Evolutionary conservation across 2,113 vertebrate genomes (phyloP).

Genomic region (Ochotona curzoniae): DNA sequence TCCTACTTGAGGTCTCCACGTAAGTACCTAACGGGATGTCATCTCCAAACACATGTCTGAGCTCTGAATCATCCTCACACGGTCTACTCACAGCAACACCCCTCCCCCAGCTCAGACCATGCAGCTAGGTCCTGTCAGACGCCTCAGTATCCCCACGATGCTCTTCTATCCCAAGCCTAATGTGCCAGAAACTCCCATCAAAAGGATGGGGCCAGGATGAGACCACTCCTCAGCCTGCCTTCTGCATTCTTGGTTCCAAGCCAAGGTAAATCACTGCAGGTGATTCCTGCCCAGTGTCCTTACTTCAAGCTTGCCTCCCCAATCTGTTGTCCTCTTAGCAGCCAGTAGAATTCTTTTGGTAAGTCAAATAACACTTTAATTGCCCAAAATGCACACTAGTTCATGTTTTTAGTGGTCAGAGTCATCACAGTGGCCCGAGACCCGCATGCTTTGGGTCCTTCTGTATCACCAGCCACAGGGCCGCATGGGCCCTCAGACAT

Average conservation of each 20-base stretch:
- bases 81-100: background rate
- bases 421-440: background rate
- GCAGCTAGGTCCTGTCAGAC: background rate
- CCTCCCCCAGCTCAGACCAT: background rate
- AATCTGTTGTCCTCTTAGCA: background rate
- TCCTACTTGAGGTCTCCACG: background rate
- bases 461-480: background rate
- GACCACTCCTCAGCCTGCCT: background rate
- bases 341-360: constrained; percentile 15
- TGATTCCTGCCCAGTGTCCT: background rate
- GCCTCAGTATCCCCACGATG: background rate
- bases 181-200: background rate
- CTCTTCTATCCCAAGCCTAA: background rate
- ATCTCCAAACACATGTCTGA: background rate
- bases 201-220: background rate
- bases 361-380: background rate
- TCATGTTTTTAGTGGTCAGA: constrained; percentile 28
- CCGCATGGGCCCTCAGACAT: background rate
- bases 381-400: constrained; percentile 24
- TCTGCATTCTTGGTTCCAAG: background rate
- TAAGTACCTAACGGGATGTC: background rate
- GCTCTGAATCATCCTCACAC: background rate
- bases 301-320: background rate
- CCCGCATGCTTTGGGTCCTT: background rate
- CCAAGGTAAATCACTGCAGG: background rate